Evolutionary conservation across 2,888 invertebrate genomes (phyloP).

Genomic region (Oxytorus armatus): DNA sequence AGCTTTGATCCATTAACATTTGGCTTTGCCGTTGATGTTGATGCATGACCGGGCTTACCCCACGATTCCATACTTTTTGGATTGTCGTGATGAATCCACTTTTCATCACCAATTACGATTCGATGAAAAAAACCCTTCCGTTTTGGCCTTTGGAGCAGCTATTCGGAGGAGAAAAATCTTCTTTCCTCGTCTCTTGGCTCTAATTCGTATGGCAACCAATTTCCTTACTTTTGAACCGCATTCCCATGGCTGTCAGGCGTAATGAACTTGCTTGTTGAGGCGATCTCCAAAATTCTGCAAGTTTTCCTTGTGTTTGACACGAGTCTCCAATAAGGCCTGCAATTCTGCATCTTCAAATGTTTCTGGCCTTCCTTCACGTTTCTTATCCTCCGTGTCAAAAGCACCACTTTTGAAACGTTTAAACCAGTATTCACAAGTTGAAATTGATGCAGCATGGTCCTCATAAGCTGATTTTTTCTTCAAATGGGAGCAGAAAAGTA

Average conservation of each 20-base stretch:
- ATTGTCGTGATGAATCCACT: too few species aligned
- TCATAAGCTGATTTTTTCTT: slow-evolving; percentile 1
- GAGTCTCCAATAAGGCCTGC: slow-evolving; percentile 31
- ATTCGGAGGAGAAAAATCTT: too few species aligned
- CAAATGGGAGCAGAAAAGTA: background rate
- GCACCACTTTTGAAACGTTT: slow-evolving; percentile 64
- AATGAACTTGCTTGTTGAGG: background rate
- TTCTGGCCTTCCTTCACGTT: slow-evolving; percentile 64
- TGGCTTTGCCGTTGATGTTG: too few species aligned
- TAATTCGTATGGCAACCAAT: slow-evolving; percentile 1
- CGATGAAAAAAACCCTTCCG: too few species aligned
- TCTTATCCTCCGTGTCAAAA: slow-evolving; percentile 48
- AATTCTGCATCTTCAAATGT: slow-evolving; percentile 64
- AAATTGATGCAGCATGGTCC: slow-evolving; percentile 54
- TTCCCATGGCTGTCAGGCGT: too few species aligned
- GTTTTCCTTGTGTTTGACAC: slow-evolving; percentile 15
- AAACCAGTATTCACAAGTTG: slow-evolving; percentile 63
- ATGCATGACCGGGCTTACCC: too few species aligned
- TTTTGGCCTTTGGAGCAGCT: too few species aligned
- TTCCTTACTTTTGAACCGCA: slow-evolving; percentile 1
- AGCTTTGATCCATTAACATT: too few species aligned
- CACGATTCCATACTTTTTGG: too few species aligned
- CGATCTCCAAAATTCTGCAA: slow-evolving; percentile 19
- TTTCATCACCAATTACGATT: too few species aligned
- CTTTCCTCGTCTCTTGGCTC: background rate